A percentile compares a stretch with the other conserved stretches of the same genome.
Evolutionary conservation across 1,140 invertebrate genomes (phyloP).

Genomic region (Thaumetopoea pityocampa): DNA sequence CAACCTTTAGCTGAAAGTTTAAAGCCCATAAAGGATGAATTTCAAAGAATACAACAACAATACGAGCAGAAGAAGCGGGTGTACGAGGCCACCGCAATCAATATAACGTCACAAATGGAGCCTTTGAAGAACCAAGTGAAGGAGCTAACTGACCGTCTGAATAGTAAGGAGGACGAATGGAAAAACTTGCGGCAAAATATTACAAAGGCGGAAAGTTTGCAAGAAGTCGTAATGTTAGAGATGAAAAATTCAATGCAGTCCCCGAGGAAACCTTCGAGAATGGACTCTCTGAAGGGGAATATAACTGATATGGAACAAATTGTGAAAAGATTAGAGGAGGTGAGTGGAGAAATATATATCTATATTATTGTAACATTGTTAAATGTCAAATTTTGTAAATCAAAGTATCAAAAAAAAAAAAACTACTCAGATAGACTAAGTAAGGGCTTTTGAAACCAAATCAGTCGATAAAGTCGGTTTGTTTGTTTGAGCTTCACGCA

Average conservation of each 20-base stretch:
- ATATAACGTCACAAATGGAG: constrained; percentile 73
- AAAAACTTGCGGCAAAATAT: constrained; percentile 73
- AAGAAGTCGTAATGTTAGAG: constrained; percentile 69
- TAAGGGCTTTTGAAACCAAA: too few species aligned
- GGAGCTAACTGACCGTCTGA: constrained; percentile 60
- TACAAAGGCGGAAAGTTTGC: constrained; percentile 71
- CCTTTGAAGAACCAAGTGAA: constrained; percentile 66
- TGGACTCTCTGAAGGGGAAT: constrained; percentile 65
- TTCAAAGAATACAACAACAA: constrained; percentile 67
- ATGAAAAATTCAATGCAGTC: constrained; percentile 72
- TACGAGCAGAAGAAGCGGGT: constrained; percentile 73
- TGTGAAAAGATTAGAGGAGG: constrained; percentile 67
- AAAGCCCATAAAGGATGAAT: constrained; percentile 70
- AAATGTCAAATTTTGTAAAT: too few species aligned
- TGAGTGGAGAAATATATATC: too few species aligned
- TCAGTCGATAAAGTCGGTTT: too few species aligned
- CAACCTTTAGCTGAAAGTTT: constrained; percentile 65
- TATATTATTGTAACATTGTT: too few species aligned
- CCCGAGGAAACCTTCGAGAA: constrained; percentile 65
- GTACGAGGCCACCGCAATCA: constrained; percentile 71
- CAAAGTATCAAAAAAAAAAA: too few species aligned
- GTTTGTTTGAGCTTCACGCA: too few species aligned
- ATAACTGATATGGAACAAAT: constrained; percentile 58
- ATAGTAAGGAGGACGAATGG: constrained; percentile 72
- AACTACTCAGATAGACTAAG: too few species aligned